Percentiles rank a stretch among this genome's conserved stretches.
Evolutionary conservation across 2,888 invertebrate species (phyloP).

Genomic region (Macrosiphum euphorbiae): DNA sequence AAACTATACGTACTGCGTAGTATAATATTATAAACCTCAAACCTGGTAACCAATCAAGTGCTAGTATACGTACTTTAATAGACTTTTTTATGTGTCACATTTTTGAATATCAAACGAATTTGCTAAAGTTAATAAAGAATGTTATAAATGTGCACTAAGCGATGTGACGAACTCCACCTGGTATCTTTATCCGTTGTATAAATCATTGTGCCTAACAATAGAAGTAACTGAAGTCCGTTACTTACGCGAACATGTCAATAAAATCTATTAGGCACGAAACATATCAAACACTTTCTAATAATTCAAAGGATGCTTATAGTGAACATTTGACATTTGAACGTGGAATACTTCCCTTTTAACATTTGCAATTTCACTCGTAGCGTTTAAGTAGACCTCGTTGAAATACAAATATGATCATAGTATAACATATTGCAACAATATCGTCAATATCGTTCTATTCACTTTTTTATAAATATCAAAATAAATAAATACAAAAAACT

Average conservation of each 20-base stretch:
- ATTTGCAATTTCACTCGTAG: background rate
- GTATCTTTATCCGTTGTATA: background rate
- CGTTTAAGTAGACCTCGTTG: background rate
- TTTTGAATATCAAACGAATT: background rate
- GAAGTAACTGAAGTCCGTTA: conserved; percentile 5
- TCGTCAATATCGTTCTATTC: background rate
- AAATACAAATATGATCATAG: background rate
- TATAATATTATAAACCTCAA: background rate
- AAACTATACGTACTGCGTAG: too few species aligned
- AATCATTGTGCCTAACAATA: background rate
- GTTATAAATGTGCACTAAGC: background rate
- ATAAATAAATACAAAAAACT: too few species aligned
- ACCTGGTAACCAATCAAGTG: background rate
- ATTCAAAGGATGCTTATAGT: background rate
- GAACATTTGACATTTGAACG: background rate
- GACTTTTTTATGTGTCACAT: background rate
- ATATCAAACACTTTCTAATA: conserved; percentile 18
- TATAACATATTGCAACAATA: background rate
- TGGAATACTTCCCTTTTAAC: background rate
- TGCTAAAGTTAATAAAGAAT: background rate
- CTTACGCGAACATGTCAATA: background rate
- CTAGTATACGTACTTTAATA: background rate
- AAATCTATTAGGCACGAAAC: background rate
- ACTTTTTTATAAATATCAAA: background rate
- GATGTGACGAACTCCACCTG: background rate